Base-by-base conservation (phyloP, 2,797 vertebrate genomes). In the Pipistrellus kuhlii region DNA sequence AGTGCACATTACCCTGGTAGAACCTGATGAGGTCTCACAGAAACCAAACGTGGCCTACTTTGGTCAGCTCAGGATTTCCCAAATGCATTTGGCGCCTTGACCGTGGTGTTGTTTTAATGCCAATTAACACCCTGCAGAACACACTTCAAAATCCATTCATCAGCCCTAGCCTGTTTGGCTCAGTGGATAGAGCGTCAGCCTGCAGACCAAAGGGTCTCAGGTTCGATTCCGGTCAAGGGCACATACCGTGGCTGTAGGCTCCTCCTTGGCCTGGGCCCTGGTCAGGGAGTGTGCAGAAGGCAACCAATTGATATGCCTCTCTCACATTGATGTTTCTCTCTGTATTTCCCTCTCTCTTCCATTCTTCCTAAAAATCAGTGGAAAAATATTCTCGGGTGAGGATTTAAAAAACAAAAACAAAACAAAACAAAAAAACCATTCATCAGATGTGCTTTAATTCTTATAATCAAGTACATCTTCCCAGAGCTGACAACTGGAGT, bases 111-210 rank as follows among this genome's bases (percentile, higher is more conserved):
- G 44, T 86, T 72, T 82, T 62, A 90, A 88, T n/a, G 69, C 57
- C 32, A 78, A 30, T 46, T 38, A 92, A 90, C n/a, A 85, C 35
- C 69, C 18, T 57, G 18, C 13, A 90, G 80, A 95, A 55, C 48
- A 44, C 6, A 81, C 71, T 88, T 88, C 11, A 44, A 89, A 88
- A 83, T n/a, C 32, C 80, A 90, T 10, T 73, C 20, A 73, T 62
- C 23, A 41, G 10, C 59, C 59, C 27, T 62, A 15, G 59, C 27
- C 2, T 2, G 59, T n/a, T 7, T 17, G 27, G 59, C 30, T 64
- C 59, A 64, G 27, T 64, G 59, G 59, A 14, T 64, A 64, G 59
- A 64, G 6, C 59, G 12, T n/a, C 13, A 6, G 59, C 59, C 59
- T 64, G 27, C 13, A 15, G 59, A 30, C 30, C 5, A 14, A n/a